Evolutionary conservation across 1,140 invertebrate species (phyloP).

Genomic region (Panagrolaimus sp.): DNA sequence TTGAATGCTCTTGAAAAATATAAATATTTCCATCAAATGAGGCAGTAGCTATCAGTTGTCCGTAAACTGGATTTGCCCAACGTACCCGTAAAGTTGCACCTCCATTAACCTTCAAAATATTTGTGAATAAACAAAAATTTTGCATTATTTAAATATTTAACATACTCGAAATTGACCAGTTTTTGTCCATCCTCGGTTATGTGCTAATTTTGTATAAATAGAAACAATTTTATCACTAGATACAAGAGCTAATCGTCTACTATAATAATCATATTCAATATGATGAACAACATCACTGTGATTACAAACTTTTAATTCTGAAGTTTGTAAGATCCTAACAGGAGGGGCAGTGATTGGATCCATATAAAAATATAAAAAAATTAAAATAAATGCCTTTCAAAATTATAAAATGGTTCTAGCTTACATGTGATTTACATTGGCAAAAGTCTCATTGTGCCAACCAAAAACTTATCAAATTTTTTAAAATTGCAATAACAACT

Average conservation of each 20-base stretch:
- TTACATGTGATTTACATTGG: no score
- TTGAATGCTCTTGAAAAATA: conserved; percentile 12
- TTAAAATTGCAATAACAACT: no score
- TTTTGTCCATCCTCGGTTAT: neutral
- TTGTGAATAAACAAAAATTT: neutral
- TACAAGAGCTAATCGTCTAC: neutral
- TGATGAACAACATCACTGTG: conserved; percentile 9
- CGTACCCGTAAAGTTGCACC: conserved; percentile 1
- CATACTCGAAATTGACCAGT: neutral
- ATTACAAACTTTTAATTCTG: neutral
- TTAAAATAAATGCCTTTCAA: no score
- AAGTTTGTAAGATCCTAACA: no score
- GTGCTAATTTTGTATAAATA: neutral
- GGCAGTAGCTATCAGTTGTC: conserved; percentile 2
- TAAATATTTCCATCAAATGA: conserved; percentile 5
- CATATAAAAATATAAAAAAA: no score
- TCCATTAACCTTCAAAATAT: conserved; percentile 7
- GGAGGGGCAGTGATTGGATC: no score
- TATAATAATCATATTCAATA: conserved; percentile 6
- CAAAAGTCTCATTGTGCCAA: no score
- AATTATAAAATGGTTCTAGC: no score
- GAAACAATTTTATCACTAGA: conserved; percentile 3
- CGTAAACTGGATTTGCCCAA: neutral
- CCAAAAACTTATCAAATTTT: no score
- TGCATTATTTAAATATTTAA: neutral